Evolutionary conservation across 2,797 vertebrate genomes (phyloP).

Genomic region (Phalanger gymnotis): DNA sequence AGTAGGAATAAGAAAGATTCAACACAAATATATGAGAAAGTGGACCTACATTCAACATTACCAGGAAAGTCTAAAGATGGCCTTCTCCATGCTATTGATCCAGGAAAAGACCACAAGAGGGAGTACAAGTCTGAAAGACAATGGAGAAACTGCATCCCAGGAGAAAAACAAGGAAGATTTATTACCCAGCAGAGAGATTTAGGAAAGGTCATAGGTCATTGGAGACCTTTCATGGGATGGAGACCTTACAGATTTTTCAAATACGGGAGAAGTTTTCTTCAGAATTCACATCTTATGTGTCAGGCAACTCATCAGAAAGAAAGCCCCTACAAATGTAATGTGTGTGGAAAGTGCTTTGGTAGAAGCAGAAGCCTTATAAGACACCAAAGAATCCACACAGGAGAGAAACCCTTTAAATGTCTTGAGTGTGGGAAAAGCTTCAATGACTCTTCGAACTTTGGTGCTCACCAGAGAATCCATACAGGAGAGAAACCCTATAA

Average conservation of each 20-base stretch:
- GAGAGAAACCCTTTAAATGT: conserved; percentile 82
- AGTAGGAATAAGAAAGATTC: conserved; percentile 50
- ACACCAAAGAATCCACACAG: conserved; percentile 81
- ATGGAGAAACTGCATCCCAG: conserved; percentile 64
- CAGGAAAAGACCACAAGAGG: conserved; percentile 40
- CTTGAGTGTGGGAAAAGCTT: conserved; percentile 79
- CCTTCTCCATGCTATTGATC: conserved; percentile 52
- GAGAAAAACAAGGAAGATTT: conserved; percentile 58
- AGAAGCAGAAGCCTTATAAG: conserved; percentile 79
- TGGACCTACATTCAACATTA: conserved; percentile 47
- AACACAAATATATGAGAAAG: conserved; percentile 60
- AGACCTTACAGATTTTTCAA: conserved; percentile 70
- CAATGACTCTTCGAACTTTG: conserved; percentile 80
- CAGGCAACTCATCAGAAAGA: conserved; percentile 75
- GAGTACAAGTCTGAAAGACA: conserved; percentile 70
- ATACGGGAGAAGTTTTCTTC: conserved; percentile 73
- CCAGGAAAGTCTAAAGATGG: conserved; percentile 55
- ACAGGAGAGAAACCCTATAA: conserved; percentile 83
- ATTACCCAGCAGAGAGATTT: conserved; percentile 63
- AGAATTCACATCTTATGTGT: conserved; percentile 64
- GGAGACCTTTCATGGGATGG: conserved; percentile 61
- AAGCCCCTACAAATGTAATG: conserved; percentile 76
- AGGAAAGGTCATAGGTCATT: conserved; percentile 57
- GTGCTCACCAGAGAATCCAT: conserved; percentile 82
- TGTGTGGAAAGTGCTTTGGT: conserved; percentile 82